A percentile compares a stretch with the other conserved stretches of the same genome.
Conservation (phyloP, 2,113 vertebrate genomes). For the Colaptes auratus region DNA sequence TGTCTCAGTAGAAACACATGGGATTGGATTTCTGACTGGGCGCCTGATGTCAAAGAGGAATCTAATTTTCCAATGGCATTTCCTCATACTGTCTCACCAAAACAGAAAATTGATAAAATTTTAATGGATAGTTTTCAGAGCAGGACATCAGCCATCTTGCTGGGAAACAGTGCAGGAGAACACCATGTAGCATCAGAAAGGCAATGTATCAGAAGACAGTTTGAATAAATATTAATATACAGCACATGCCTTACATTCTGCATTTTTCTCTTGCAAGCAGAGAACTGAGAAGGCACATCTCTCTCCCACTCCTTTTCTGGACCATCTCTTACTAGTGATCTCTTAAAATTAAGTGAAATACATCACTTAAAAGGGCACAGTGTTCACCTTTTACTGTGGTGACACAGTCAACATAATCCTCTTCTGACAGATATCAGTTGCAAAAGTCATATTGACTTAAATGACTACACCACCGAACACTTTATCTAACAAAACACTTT, state of each 20-base stretch:
- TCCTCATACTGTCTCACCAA: slow-evolving; percentile 92
- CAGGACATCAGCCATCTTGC: slow-evolving; percentile 72
- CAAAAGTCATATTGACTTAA: slow-evolving; percentile 21
- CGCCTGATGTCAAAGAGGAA: slow-evolving; percentile 96
- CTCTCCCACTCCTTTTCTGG: neutral
- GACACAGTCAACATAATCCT: neutral
- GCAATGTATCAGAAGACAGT: slow-evolving; percentile 5
- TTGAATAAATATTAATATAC: slow-evolving; percentile 52
- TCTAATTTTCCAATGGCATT: slow-evolving; percentile 98
- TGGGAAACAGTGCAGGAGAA: slow-evolving; percentile 80
- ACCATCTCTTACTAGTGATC: neutral
- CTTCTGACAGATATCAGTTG: neutral
- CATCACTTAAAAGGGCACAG: neutral
- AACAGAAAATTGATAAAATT: slow-evolving; percentile 95
- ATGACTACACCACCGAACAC: neutral
- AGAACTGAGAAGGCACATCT: slow-evolving; percentile 20
- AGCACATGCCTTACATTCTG: slow-evolving; percentile 19
- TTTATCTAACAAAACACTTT: neutral
- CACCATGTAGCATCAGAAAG: neutral
- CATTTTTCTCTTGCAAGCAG: slow-evolving; percentile 44
- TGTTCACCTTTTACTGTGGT: neutral
- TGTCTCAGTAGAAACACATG: slow-evolving; percentile 97
- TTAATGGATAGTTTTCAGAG: slow-evolving; percentile 96
- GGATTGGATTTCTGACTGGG: slow-evolving; percentile 95
- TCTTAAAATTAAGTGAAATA: neutral